Percentiles rank a stretch among this genome's conserved stretches.
These are phyloP conservation scores for Cryptoprocta ferox DNA, from an alignment of 2,797 vertebrate genomes.

Conservation along the genomic window DNA sequence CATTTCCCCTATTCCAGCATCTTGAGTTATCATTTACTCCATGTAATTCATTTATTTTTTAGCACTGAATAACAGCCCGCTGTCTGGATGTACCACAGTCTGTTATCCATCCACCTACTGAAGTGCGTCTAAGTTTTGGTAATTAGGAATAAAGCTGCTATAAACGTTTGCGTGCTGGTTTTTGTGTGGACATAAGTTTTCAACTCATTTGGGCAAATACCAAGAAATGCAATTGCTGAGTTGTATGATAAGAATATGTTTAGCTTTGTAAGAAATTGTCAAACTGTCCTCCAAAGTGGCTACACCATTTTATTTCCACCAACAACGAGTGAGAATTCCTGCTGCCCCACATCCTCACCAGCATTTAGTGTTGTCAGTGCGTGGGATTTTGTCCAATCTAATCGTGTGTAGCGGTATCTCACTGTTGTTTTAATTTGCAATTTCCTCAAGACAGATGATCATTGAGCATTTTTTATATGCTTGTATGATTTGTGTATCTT, in stretches of 20 bases:
- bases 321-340: not conserved
- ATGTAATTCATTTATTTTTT: not conserved
- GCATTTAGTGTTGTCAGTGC: not conserved
- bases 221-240: not conserved
- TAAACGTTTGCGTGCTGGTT: not conserved
- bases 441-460: not conserved
- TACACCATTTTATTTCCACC: no score
- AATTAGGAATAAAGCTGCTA: not conserved
- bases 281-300: not conserved
- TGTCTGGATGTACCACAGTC: accelerated
- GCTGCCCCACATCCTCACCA: no score
- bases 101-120: not conserved
- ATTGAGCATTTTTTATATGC: not conserved
- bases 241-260: not conserved
- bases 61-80: not conserved
- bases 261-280: not conserved
- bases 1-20: not conserved
- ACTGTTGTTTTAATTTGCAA: not conserved
- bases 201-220: not conserved
- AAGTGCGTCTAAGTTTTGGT: not conserved
- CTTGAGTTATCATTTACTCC: not conserved
- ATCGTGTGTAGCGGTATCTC: not conserved
- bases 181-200: not conserved
- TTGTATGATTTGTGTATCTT: not conserved
- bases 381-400: not conserved